Conservation (phyloP, 2,113 vertebrate species). For the Lucifuga dentata region DNA sequence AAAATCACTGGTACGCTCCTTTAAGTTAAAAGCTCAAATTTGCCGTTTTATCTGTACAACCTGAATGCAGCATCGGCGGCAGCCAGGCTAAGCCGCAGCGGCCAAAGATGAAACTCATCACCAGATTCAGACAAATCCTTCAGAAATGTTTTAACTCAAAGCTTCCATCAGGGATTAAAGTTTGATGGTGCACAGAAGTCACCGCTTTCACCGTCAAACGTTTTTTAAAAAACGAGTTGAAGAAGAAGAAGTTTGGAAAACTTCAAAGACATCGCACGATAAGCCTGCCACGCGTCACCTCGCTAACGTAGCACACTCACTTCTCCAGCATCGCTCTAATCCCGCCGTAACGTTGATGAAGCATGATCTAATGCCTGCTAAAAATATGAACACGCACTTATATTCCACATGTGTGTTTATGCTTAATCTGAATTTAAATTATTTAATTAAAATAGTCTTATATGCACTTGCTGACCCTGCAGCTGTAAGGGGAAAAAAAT, state of each 20-base stretch:
- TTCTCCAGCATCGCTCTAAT: conserved; percentile 17
- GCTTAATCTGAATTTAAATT: conserved; percentile 33
- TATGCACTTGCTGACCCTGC: conserved; percentile 11
- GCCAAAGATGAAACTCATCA: conserved; percentile 20
- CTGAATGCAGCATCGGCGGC: neutral
- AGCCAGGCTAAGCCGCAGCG: conserved; percentile 19
- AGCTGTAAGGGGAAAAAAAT: conserved; percentile 9
- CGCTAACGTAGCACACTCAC: conserved; percentile 19
- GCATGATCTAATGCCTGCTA: neutral
- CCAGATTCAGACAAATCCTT: conserved; percentile 50
- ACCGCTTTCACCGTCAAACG: conserved; percentile 29
- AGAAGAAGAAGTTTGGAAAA: conserved; percentile 32
- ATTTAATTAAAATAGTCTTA: conserved; percentile 11
- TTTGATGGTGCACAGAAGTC: conserved; percentile 25
- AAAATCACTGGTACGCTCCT: too few species aligned
- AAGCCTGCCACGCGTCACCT: conserved; percentile 18
- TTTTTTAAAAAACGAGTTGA: conserved; percentile 21
- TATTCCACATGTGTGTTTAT: conserved; percentile 10
- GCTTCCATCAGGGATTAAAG: conserved; percentile 39
- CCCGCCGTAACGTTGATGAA: conserved; percentile 10
- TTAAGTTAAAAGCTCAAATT: neutral
- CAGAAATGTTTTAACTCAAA: conserved; percentile 18
- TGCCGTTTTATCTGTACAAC: conserved; percentile 7
- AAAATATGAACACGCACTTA: conserved; percentile 9
- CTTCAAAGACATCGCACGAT: conserved; percentile 51